Evolutionary conservation across 1,140 invertebrate species (phyloP).

Genomic region (Calliphora vicina): DNA sequence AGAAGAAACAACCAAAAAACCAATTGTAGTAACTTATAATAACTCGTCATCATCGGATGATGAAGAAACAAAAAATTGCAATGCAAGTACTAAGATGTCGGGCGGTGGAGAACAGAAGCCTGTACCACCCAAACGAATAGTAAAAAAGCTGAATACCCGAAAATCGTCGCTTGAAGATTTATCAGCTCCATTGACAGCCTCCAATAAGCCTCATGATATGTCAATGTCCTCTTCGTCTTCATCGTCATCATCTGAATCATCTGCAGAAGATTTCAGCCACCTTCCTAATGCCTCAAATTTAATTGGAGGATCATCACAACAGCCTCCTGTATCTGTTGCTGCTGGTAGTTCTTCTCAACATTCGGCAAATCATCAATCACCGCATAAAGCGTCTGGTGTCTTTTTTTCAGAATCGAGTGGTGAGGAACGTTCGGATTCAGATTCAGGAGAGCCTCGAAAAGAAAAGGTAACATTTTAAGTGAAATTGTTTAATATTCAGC

Average conservation of each 20-base stretch:
- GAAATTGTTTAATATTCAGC: not conserved
- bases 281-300: conserved; percentile 36
- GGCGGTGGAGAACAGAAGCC: not conserved
- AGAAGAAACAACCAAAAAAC: conserved; percentile 1
- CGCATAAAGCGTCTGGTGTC: conserved; percentile 37
- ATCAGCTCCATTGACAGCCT: not conserved
- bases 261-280: conserved; percentile 35
- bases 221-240: conserved; percentile 26
- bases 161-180: conserved; percentile 39
- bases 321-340: conserved; percentile 26
- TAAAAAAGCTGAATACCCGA: conserved; percentile 45
- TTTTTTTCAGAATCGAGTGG: conserved; percentile 33
- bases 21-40: not conserved
- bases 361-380: conserved; percentile 40
- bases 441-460: conserved; percentile 18
- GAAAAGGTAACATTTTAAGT: conserved; percentile 31
- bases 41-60: conserved; percentile 33
- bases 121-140: conserved; percentile 27
- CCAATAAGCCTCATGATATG: not conserved
- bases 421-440: conserved; percentile 40
- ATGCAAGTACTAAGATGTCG: conserved; percentile 40
- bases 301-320: conserved; percentile 41
- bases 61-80: conserved; percentile 38
- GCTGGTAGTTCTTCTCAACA: conserved; percentile 35
- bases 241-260: conserved; percentile 42